Evolutionary conservation across 2,888 invertebrate species (phyloP).

Genomic region (Volucella inanis): DNA sequence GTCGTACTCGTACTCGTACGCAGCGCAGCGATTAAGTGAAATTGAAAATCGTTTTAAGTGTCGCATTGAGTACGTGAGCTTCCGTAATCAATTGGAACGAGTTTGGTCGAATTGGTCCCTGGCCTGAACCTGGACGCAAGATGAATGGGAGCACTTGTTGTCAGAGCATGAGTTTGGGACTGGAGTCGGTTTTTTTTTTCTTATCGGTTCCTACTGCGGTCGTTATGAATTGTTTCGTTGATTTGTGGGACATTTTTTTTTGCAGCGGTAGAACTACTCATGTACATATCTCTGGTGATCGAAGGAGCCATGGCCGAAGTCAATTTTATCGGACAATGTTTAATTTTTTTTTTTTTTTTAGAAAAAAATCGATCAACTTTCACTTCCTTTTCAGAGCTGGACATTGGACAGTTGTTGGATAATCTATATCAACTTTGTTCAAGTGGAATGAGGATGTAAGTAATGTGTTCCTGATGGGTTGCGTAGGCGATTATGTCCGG

Average conservation of each 20-base stretch:
- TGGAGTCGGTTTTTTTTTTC: neutral
- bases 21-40: constrained; percentile 62
- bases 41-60: constrained; percentile 61
- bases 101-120: constrained; percentile 38
- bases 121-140: constrained; percentile 15
- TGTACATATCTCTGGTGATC: constrained; percentile 52
- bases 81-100: constrained; percentile 70
- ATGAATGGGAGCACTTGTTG: constrained; percentile 47
- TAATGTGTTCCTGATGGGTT: too few species aligned
- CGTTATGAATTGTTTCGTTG: constrained; percentile 57
- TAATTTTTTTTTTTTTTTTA: neutral
- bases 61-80: constrained; percentile 55
- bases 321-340: constrained; percentile 51
- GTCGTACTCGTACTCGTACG: neutral
- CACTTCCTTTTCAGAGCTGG: constrained; percentile 55
- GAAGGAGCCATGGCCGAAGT: constrained; percentile 36
- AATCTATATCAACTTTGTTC: constrained; percentile 39
- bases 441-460: constrained; percentile 58
- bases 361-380: constrained; percentile 62
- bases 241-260: constrained; percentile 49
- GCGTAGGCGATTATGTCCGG: too few species aligned
- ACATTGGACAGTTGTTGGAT: constrained; percentile 50
- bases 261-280: neutral
- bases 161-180: constrained; percentile 13
- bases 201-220: constrained; percentile 51